phyloP scores from a whole-genome alignment of 2,888 invertebrate genomes.

The Nowickia ferox region DNA sequence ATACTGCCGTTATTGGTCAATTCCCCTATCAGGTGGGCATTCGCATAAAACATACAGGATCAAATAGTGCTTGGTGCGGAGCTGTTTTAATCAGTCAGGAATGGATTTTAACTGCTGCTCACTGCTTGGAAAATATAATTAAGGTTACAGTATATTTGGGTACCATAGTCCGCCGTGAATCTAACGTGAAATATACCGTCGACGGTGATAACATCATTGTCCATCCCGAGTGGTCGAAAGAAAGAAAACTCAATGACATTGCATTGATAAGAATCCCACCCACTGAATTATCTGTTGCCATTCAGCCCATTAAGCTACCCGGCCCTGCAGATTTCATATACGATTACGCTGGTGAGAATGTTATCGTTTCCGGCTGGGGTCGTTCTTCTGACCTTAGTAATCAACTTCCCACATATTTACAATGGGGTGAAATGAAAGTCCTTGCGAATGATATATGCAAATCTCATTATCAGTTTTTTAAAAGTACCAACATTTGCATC shows the following conservation, averaged over 20 bases:
- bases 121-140: background rate
- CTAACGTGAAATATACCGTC: background rate
- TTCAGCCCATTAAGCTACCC: background rate
- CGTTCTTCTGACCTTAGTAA: background rate
- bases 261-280: background rate
- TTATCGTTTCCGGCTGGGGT: background rate
- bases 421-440: background rate
- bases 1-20: background rate
- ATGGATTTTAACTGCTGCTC: background rate
- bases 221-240: background rate
- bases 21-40: background rate
- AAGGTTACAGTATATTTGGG: background rate
- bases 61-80: background rate
- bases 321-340: background rate
- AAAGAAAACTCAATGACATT: background rate
- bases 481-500: background rate
- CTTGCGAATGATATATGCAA: background rate
- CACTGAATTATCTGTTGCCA: background rate
- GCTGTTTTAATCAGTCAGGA: background rate
- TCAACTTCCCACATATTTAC: background rate
- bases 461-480: no score
- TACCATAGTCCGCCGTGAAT: background rate
- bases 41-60: background rate
- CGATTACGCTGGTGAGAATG: background rate
- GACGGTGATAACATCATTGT: background rate